Evolutionary conservation across 1,140 invertebrate species (phyloP).

Genomic region (Zophobas morio): DNA sequence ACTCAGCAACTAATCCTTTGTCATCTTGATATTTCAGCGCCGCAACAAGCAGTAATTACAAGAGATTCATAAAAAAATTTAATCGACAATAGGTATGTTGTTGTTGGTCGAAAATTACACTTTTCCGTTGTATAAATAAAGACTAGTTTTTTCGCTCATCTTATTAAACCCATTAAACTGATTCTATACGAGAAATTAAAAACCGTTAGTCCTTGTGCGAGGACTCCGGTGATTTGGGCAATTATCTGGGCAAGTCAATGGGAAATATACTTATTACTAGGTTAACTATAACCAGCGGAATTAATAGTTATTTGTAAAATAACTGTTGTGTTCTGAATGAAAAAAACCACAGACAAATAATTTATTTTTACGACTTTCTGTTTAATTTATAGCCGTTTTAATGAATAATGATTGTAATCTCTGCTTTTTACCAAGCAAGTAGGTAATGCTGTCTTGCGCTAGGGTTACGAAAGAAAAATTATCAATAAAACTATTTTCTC

Average conservation of each 20-base stretch:
- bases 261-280: background rate
- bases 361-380: too few relatives aligned
- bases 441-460: too few relatives aligned
- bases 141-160: background rate
- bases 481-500: too few relatives aligned
- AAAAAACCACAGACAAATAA: too few relatives aligned
- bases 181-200: conserved; percentile 8
- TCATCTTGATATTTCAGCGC: conserved; percentile 16
- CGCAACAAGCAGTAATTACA: background rate
- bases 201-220: conserved; percentile 2
- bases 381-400: too few relatives aligned
- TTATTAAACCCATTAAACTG: conserved; percentile 11
- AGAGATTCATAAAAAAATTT: background rate
- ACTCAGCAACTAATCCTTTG: conserved; percentile 44
- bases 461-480: too few relatives aligned
- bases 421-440: too few relatives aligned
- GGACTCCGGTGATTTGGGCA: background rate
- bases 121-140: conserved; percentile 17
- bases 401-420: too few relatives aligned
- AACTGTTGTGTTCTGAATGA: too few relatives aligned
- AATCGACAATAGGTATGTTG: conserved; percentile 4
- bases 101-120: conserved; percentile 11
- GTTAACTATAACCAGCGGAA: too few relatives aligned
- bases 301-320: too few relatives aligned
- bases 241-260: background rate